Evolutionary conservation across 1,140 invertebrate species (phyloP).

Genomic region (Cheumatopsyche charites): DNA sequence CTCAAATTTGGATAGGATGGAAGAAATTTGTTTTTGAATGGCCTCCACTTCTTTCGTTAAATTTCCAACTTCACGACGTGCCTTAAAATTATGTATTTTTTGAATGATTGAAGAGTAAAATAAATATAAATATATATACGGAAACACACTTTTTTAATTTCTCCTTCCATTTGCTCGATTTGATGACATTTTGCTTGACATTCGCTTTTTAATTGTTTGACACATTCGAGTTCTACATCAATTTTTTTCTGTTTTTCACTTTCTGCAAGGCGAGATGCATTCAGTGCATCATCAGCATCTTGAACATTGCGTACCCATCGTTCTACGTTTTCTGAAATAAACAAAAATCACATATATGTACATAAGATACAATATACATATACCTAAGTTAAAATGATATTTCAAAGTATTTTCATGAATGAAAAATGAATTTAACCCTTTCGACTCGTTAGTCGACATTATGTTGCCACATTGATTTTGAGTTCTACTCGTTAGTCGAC

Average conservation of each 20-base stretch:
- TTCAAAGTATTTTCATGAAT: no score
- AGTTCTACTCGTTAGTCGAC: no score
- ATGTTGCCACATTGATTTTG: no score
- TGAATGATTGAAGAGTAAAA: not conserved
- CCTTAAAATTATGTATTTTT: conserved; percentile 62
- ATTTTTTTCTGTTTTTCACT: conserved; percentile 88
- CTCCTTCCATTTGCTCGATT: conserved; percentile 84
- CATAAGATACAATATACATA: not conserved
- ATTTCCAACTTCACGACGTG: conserved; percentile 81
- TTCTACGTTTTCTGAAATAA: conserved; percentile 79
- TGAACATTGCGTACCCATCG: conserved; percentile 93
- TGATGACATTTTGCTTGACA: conserved; percentile 81
- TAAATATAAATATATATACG: not conserved
- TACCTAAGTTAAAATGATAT: not conserved
- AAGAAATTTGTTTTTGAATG: conserved; percentile 84
- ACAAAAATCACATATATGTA: conserved; percentile 17
- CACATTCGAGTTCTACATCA: conserved; percentile 84
- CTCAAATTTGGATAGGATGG: conserved; percentile 88
- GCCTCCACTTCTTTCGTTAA: conserved; percentile 92
- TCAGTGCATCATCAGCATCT: conserved; percentile 91
- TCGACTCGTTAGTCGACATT: no score
- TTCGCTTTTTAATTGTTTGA: conserved; percentile 81
- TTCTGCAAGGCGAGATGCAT: conserved; percentile 86
- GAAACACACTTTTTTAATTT: conserved; percentile 71
- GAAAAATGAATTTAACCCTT: no score